Conservation (phyloP, 2,888 invertebrate species). For the Eretmocerus hayati region DNA sequence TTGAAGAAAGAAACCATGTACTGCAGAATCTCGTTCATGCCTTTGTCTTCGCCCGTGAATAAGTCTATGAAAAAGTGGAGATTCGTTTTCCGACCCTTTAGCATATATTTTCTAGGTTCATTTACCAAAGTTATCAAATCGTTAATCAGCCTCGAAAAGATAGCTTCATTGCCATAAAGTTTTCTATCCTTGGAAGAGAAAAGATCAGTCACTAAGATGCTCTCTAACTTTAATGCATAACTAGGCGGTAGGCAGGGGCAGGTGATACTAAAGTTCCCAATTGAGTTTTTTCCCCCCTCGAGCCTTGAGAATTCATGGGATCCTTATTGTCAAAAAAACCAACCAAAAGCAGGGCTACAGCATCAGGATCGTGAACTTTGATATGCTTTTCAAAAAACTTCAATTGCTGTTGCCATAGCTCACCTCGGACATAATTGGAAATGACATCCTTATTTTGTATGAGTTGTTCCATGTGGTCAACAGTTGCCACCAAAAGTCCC, state of each 20-base stretch:
- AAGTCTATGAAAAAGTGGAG: slow-evolving; percentile 10
- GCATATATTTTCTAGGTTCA: slow-evolving; percentile 2
- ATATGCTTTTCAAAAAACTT: slow-evolving; percentile 8
- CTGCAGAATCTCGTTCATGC: slow-evolving; percentile 12
- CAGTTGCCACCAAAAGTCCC: not conserved
- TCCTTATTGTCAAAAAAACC: slow-evolving; percentile 23
- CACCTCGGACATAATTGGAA: slow-evolving; percentile 20
- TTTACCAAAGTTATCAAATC: slow-evolving; percentile 4
- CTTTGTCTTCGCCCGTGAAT: slow-evolving; percentile 14
- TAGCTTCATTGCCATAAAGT: slow-evolving; percentile 7
- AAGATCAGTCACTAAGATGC: slow-evolving; percentile 4
- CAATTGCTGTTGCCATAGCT: slow-evolving; percentile 13
- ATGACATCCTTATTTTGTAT: slow-evolving; percentile 8
- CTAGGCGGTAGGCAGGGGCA: slow-evolving; percentile 9
- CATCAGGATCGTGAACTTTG: too few relatives aligned
- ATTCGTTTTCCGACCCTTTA: slow-evolving; percentile 1
- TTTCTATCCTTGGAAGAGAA: slow-evolving; percentile 11
- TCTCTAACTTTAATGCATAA: slow-evolving; percentile 14
- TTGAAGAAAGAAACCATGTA: slow-evolving; percentile 11
- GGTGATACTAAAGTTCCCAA: slow-evolving; percentile 17
- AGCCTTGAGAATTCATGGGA: slow-evolving; percentile 20
- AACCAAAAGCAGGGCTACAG: slow-evolving; percentile 18
- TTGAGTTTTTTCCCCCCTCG: slow-evolving; percentile 17
- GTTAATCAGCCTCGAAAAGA: slow-evolving; percentile 11
- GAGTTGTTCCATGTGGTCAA: not conserved